These are phyloP conservation scores for Lithophane socia DNA, from an alignment of 2,888 invertebrate species.

Conservation along the genomic window DNA sequence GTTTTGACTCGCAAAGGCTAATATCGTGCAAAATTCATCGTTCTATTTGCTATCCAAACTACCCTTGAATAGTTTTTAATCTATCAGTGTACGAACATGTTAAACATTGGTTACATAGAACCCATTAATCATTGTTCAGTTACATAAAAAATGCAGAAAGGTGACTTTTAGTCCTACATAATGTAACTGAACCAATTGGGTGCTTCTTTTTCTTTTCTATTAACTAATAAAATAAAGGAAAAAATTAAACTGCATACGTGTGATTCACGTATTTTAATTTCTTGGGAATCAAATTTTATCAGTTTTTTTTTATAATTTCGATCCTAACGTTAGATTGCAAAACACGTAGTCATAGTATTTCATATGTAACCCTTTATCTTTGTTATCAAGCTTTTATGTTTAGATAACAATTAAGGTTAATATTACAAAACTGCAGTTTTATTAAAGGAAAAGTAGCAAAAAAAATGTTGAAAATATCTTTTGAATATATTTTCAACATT, in stretches of 20 bases:
- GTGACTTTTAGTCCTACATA: neutral
- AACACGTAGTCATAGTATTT: neutral
- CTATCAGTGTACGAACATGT: neutral
- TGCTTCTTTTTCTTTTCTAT: neutral
- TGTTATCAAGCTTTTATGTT: constrained; percentile 13
- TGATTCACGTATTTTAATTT: neutral
- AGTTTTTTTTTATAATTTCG: constrained; percentile 11
- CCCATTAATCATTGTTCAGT: constrained; percentile 7
- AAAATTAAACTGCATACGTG: neutral
- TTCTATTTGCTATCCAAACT: neutral
- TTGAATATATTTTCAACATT: too few relatives aligned
- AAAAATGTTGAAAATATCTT: neutral
- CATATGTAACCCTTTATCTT: constrained; percentile 20
- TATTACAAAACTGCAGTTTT: constrained; percentile 22
- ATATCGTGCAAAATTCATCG: constrained; percentile 4
- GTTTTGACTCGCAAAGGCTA: constrained; percentile 17
- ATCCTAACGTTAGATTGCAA: constrained; percentile 7
- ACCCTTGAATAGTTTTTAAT: neutral
- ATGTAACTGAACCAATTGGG: neutral
- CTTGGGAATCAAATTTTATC: constrained; percentile 21
- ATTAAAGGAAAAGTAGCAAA: neutral
- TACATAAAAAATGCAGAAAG: constrained; percentile 19
- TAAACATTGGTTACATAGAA: neutral
- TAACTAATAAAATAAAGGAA: neutral
- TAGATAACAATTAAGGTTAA: constrained; percentile 22